Evolutionary conservation across 2,797 vertebrate species (phyloP).

Genomic region (Halcyon chelicuti): DNA sequence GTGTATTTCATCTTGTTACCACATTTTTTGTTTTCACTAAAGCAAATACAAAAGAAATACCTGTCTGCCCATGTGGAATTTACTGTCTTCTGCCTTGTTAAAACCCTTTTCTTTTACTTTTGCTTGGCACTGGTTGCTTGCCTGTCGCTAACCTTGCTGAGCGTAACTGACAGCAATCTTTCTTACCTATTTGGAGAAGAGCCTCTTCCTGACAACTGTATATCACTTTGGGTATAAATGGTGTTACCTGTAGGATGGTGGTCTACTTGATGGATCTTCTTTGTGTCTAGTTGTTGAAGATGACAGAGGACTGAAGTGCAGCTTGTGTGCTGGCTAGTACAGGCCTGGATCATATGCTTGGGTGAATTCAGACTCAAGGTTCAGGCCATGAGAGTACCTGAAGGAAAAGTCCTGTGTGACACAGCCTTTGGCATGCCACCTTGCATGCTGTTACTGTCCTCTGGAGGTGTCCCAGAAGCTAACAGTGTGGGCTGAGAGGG

Average conservation of each 20-base stretch:
- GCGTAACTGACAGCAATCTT: neutral
- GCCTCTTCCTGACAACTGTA: neutral
- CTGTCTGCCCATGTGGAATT: neutral
- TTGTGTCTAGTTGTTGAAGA: neutral
- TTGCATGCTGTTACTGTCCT: neutral
- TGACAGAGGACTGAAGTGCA: neutral
- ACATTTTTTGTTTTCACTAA: neutral
- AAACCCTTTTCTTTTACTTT: neutral
- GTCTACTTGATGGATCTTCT: neutral
- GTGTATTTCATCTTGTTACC: neutral
- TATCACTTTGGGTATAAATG: neutral
- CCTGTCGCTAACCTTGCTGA: neutral
- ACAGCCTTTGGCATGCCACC: neutral
- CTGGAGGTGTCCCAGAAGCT: neutral
- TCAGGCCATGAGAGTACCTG: neutral
- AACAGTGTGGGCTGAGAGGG: neutral
- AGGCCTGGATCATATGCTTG: neutral
- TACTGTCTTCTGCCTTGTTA: neutral
- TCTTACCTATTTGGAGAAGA: neutral
- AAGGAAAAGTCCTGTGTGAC: neutral
- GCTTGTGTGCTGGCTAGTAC: neutral
- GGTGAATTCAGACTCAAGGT: neutral
- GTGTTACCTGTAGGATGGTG: neutral
- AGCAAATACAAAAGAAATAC: neutral
- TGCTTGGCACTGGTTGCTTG: neutral